Evolutionary conservation across 2,113 vertebrate genomes (phyloP).

Genomic region (Motacilla tschutschensis): DNA sequence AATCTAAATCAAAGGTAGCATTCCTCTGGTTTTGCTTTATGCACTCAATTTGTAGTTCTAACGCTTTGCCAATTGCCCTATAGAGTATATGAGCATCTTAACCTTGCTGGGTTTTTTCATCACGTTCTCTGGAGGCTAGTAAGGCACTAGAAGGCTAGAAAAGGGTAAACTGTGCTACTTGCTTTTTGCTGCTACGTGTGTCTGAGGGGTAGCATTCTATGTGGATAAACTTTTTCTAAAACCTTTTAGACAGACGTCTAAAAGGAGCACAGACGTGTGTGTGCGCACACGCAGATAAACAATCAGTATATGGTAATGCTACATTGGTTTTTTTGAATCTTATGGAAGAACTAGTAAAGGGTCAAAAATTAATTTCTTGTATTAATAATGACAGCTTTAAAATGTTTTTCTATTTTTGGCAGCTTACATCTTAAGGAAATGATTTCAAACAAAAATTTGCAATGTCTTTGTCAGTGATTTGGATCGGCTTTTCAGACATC

Average conservation of each 20-base stretch:
- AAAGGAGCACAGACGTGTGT: rapidly evolving
- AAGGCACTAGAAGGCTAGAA: not conserved
- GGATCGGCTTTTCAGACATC: not conserved
- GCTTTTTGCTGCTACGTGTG: not conserved
- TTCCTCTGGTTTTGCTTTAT: not conserved
- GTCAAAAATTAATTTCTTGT: not conserved
- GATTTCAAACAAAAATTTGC: not conserved
- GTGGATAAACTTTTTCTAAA: not conserved
- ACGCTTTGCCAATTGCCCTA: rapidly evolving
- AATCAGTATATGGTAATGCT: not conserved
- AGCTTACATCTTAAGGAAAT: not conserved
- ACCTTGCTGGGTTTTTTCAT: not conserved
- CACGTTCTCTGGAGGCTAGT: not conserved
- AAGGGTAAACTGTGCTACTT: not conserved
- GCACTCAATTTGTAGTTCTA: not conserved
- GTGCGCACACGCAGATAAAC: rapidly evolving
- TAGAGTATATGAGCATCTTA: not conserved
- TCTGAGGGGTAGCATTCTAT: not conserved
- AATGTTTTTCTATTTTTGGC: not conserved
- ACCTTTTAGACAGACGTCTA: not conserved
- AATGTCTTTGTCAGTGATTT: not conserved
- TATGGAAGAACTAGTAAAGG: not conserved
- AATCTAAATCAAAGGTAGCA: not conserved
- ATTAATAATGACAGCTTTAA: not conserved
- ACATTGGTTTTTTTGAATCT: not conserved